Percentiles rank a stretch among this genome's conserved stretches.
These are phyloP conservation scores for Chaetops frenatus DNA, from an alignment of 2,113 vertebrate genomes.

Conservation along the genomic window DNA sequence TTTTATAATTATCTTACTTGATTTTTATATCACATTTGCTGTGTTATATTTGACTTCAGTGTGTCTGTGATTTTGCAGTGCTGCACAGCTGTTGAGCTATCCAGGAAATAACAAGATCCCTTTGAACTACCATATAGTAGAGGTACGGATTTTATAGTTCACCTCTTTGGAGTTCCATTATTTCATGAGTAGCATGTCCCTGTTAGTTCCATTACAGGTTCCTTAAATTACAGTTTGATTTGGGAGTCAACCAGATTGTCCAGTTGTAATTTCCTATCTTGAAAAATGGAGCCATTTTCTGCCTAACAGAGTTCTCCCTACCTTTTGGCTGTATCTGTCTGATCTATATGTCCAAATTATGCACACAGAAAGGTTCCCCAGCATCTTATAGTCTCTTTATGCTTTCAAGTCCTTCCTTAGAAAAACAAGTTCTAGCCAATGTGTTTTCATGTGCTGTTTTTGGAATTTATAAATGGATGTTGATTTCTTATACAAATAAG, in stretches of 20 bases:
- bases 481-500: not conserved
- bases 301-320: not conserved
- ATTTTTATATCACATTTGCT: not conserved
- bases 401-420: not conserved
- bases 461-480: not conserved
- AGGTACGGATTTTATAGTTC: conserved; percentile 75
- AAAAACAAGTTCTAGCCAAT: not conserved
- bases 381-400: not conserved
- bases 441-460: not conserved
- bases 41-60: not conserved
- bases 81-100: conserved; percentile 94
- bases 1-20: not conserved
- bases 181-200: not conserved
- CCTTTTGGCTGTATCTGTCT: not conserved
- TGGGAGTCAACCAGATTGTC: not conserved
- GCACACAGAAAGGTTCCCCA: not conserved
- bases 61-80: conserved; percentile 67
- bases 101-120: conserved; percentile 98
- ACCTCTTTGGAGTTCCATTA: not conserved
- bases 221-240: not conserved
- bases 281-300: not conserved
- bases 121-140: conserved; percentile 97
- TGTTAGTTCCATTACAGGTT: not conserved
- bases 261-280: not conserved
- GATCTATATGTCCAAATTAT: not conserved